Conservation (phyloP, 2,888 invertebrate species). For the Oligia strigilis region DNA sequence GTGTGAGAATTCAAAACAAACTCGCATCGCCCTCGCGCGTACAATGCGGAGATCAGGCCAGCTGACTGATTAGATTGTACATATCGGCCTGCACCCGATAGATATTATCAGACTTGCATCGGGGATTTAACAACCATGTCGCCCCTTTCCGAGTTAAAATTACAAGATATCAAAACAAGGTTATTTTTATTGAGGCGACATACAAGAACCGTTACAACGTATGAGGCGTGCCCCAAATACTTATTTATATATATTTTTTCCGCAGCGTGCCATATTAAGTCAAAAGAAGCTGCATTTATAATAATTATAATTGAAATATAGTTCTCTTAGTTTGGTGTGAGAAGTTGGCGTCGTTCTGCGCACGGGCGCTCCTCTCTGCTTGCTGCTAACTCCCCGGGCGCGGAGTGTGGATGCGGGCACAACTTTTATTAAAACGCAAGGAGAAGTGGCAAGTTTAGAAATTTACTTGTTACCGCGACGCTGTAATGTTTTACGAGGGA, state of each 20-base stretch:
- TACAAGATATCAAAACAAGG: conserved; percentile 32
- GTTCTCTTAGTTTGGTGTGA: conserved; percentile 69
- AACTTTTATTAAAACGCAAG: conserved; percentile 77
- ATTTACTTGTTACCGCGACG: conserved; percentile 63
- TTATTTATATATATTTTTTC: conserved; percentile 11
- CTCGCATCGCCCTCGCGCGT: conserved; percentile 63
- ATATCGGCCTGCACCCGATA: conserved; percentile 45
- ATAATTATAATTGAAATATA: conserved; percentile 69
- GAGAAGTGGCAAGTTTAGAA: conserved; percentile 69
- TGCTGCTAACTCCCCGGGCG: conserved; percentile 67
- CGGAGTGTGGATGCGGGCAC: conserved; percentile 70
- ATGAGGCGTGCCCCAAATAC: background rate
- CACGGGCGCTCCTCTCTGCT: conserved; percentile 45
- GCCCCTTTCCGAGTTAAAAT: conserved; percentile 23
- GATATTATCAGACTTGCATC: conserved; percentile 56
- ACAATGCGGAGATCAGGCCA: conserved; percentile 62
- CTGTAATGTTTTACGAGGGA: conserved; percentile 40
- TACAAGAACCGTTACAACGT: background rate
- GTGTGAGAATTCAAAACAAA: conserved; percentile 85
- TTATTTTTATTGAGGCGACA: conserved; percentile 5
- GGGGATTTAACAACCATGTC: conserved; percentile 43
- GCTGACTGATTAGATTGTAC: conserved; percentile 64
- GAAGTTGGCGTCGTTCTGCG: conserved; percentile 69
- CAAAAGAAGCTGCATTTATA: conserved; percentile 53
- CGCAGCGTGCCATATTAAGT: conserved; percentile 29